These are phyloP conservation scores for Cecidostiba fungosa DNA, from an alignment of 2,888 invertebrate genomes.

Conservation along the genomic window DNA sequence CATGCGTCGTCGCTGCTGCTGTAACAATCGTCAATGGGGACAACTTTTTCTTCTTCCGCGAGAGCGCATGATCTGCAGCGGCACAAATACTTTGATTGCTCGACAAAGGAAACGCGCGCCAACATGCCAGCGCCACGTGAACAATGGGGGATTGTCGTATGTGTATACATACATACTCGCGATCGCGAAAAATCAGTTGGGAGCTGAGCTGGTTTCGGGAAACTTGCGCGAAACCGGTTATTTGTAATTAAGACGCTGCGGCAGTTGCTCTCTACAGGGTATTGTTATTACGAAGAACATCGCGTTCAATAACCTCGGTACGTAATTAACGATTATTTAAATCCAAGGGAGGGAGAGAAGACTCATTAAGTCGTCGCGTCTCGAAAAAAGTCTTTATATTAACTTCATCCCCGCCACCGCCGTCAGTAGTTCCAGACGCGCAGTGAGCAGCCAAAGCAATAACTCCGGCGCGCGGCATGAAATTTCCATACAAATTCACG, in stretches of 20 bases:
- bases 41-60: slow-evolving; percentile 16
- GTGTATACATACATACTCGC: background rate
- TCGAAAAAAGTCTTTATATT: slow-evolving; percentile 5
- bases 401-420: background rate
- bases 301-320: background rate
- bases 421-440: slow-evolving; percentile 6
- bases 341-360: background rate
- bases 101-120: slow-evolving; percentile 40
- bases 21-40: slow-evolving; percentile 54
- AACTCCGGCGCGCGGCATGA: slow-evolving; percentile 30
- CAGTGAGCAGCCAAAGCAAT: slow-evolving; percentile 28
- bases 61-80: slow-evolving; percentile 32
- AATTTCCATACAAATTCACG: slow-evolving; percentile 57
- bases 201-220: background rate
- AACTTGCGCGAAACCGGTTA: slow-evolving; percentile 35
- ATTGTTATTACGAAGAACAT: background rate
- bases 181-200: slow-evolving; percentile 44
- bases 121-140: background rate
- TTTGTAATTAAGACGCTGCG: slow-evolving; percentile 12
- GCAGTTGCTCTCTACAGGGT: no score
- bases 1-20: slow-evolving; percentile 45
- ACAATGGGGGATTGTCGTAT: slow-evolving; percentile 26
- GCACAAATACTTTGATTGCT: slow-evolving; percentile 43
- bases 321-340: slow-evolving; percentile 26
- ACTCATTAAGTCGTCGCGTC: background rate